These are phyloP conservation scores for Peromyscus californicus DNA, from an alignment of 2,113 vertebrate species.

Conservation along the genomic window DNA sequence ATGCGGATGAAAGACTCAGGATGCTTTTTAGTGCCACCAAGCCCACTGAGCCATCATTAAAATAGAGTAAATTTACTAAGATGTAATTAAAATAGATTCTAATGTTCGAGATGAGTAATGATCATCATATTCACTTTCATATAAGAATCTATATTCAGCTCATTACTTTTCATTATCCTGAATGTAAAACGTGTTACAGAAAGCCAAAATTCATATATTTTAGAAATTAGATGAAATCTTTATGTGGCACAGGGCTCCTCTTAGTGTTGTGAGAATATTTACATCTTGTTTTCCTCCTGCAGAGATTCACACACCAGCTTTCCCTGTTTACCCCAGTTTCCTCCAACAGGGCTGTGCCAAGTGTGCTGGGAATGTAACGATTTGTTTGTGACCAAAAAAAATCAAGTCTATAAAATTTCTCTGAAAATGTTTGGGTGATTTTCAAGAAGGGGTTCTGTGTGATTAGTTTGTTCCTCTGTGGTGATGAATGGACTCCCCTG, in stretches of 20 bases:
- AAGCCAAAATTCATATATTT: conserved; percentile 68
- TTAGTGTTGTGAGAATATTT: conserved; percentile 2
- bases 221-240: conserved; percentile 65
- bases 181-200: conserved; percentile 41
- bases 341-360: neutral
- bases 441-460: neutral
- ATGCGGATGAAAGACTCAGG: neutral
- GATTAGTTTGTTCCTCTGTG: neutral
- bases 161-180: conserved; percentile 73
- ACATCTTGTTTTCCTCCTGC: conserved; percentile 10
- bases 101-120: conserved; percentile 63
- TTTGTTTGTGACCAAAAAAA: neutral
- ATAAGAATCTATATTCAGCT: conserved; percentile 64
- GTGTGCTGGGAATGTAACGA: neutral
- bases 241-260: conserved; percentile 10
- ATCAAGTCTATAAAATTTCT: neutral
- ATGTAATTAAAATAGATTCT: conserved; percentile 69
- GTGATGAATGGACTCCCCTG: neutral
- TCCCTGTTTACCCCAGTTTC: conserved; percentile 25
- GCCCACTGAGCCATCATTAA: conserved; percentile 58
- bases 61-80: conserved; percentile 65
- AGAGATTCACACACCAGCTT: neutral
- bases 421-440: neutral
- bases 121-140: conserved; percentile 56
- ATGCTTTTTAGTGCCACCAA: conserved; percentile 1